Base-by-base conservation (phyloP, 2,888 invertebrate species). In the Copidosoma aretas region DNA sequence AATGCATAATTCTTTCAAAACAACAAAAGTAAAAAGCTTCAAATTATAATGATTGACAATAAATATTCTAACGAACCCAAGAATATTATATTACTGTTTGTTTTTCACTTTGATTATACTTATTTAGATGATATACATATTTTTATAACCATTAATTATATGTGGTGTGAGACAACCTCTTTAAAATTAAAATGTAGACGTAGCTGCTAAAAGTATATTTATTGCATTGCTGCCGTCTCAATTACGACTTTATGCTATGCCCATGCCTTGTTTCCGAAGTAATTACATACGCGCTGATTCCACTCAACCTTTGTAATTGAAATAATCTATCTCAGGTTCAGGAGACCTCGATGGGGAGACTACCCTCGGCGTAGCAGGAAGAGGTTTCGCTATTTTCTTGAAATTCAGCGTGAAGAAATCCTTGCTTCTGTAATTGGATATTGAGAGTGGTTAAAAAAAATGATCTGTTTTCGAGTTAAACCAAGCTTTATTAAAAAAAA, bases 291-390 rank as follows among this genome's bases (percentile, higher is more conserved):
- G 52, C 64, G n/a, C 19, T 52, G 39, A 14, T 54, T 46, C 17
- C 2, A 25, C 46, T 77, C 71, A 78, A 51, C 76, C 75, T 52
- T 72, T 72, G 68, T 74, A 82, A 74, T 82, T 79, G 68, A 82
- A 82, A 71, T 83, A 82, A 77, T 84, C 83, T 74, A 82, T 84
- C 73, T 80, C 81, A 39, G 79, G 79, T 67, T 82, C 81, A 51
- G 77, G 75, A 43, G 79, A 77, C 60, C 77, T 80, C n/a, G 77
- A 64, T 56, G 76, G 73, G 17, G 76, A 72, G 63, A 72, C 8
- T 8, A 8, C 32, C 32, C 32, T 69, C n/a, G 73, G 64, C 32
- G 75, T 71, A 54, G 66, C 68, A 60, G 71, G 66, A 32, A 57
- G 71, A 32, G 75, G 63, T 64, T 77, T 79, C 70, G 78, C 76